Percentiles rank a stretch among this genome's conserved stretches.
These are phyloP conservation scores for Drosophila pectinifera DNA, from an alignment of 1,140 invertebrate genomes.

Conservation along the genomic window DNA sequence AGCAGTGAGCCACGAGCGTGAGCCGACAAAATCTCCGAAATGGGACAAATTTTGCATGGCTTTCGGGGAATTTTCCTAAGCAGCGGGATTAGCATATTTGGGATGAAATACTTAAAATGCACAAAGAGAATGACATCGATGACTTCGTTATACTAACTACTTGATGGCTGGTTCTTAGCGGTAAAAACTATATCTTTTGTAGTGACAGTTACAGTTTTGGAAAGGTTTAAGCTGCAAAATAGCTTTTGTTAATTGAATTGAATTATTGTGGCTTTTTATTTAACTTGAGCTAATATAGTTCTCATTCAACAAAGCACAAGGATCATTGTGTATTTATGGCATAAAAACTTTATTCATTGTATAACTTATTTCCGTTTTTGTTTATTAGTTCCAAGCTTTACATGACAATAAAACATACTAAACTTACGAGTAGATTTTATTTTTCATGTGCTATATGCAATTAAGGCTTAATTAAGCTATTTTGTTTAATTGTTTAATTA, in stretches of 20 bases:
- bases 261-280: background rate
- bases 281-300: background rate
- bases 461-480: background rate
- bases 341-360: too few species aligned
- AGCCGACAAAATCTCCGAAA: constrained; percentile 47
- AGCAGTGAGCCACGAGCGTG: constrained; percentile 26
- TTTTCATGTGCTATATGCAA: too few species aligned
- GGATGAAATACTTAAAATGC: constrained; percentile 9
- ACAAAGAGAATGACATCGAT: background rate
- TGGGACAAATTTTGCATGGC: constrained; percentile 52
- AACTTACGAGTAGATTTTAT: too few species aligned
- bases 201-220: background rate
- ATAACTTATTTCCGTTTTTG: too few species aligned
- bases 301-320: too few species aligned
- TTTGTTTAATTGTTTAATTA: background rate
- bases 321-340: too few species aligned
- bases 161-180: background rate
- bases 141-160: background rate
- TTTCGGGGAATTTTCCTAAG: constrained; percentile 31
- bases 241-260: background rate
- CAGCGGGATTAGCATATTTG: constrained; percentile 43
- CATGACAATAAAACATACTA: too few species aligned
- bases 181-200: background rate
- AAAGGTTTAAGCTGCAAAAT: background rate
- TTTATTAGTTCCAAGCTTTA: too few species aligned